Evolutionary conservation across 2,797 vertebrate species (phyloP).

Genomic region (Menidia menidia): DNA sequence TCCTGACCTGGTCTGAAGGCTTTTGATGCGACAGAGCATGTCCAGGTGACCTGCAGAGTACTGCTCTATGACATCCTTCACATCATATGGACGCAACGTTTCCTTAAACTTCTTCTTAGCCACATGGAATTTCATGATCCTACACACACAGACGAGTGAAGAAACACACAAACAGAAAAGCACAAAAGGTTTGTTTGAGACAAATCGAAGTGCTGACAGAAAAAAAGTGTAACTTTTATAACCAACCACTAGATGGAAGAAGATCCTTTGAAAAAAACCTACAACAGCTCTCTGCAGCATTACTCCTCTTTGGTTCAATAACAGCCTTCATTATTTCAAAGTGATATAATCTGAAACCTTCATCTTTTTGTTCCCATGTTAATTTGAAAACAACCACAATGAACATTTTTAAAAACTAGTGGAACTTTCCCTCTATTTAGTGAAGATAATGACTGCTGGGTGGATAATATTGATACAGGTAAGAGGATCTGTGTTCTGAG

Average conservation of each 20-base stretch:
- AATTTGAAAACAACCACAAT: conserved; percentile 39
- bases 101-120: conserved; percentile 99
- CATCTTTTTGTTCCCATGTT: conserved; percentile 8
- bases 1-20: conserved; percentile 94
- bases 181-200: not conserved
- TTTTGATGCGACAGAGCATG: conserved; percentile 99
- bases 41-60: conserved; percentile 98
- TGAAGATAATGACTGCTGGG: conserved; percentile 40
- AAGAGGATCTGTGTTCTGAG: conserved; percentile 59
- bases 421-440: conserved; percentile 37
- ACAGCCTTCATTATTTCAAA: conserved; percentile 33
- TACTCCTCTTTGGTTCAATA: conserved; percentile 17
- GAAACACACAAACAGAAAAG: conserved; percentile 16
- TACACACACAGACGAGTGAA: conserved; percentile 51
- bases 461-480: conserved; percentile 76
- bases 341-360: conserved; percentile 30
- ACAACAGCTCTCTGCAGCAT: not conserved
- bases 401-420: conserved; percentile 38
- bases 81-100: conserved; percentile 95
- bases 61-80: conserved; percentile 99
- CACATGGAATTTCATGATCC: conserved; percentile 99
- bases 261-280: conserved; percentile 21
- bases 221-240: conserved; percentile 19
- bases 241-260: conserved; percentile 66
- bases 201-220: not conserved